These are phyloP conservation scores for Drosophila quinaria DNA, from an alignment of 2,888 invertebrate species.

Conservation along the genomic window DNA sequence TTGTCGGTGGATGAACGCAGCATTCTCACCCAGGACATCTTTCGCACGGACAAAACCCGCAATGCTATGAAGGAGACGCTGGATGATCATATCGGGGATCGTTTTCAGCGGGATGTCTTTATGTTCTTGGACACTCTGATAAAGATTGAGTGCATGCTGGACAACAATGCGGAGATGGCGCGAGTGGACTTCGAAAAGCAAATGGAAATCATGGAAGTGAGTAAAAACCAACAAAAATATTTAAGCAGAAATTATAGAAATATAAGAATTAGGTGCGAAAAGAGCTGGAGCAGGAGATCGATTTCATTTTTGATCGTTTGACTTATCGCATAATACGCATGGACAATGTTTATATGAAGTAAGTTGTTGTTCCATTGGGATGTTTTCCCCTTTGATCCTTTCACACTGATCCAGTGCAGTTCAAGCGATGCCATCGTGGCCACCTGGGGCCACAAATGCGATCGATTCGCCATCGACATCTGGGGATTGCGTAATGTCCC, in stretches of 20 bases:
- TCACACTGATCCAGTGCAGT: slow-evolving; percentile 40
- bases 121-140: slow-evolving; percentile 49
- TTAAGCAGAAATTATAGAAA: too few relatives aligned
- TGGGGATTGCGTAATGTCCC: slow-evolving; percentile 82
- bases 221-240: neutral
- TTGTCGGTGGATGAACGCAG: slow-evolving; percentile 75
- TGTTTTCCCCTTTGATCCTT: neutral
- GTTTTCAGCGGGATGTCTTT: slow-evolving; percentile 62
- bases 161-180: slow-evolving; percentile 55
- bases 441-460: slow-evolving; percentile 65
- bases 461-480: slow-evolving; percentile 74
- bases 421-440: slow-evolving; percentile 60
- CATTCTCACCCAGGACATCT: slow-evolving; percentile 75
- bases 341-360: slow-evolving; percentile 80
- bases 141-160: slow-evolving; percentile 61
- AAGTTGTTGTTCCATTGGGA: slow-evolving; percentile 11
- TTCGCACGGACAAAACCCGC: slow-evolving; percentile 64
- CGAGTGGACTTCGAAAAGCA: slow-evolving; percentile 9
- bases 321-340: slow-evolving; percentile 76
- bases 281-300: slow-evolving; percentile 61
- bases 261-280: slow-evolving; percentile 45
- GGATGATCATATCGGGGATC: slow-evolving; percentile 56
- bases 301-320: slow-evolving; percentile 67
- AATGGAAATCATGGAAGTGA: slow-evolving; percentile 57
- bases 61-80: slow-evolving; percentile 31